phyloP scores from a whole-genome alignment of 2,797 vertebrate genomes.

The Aeoliscus strigatus region DNA sequence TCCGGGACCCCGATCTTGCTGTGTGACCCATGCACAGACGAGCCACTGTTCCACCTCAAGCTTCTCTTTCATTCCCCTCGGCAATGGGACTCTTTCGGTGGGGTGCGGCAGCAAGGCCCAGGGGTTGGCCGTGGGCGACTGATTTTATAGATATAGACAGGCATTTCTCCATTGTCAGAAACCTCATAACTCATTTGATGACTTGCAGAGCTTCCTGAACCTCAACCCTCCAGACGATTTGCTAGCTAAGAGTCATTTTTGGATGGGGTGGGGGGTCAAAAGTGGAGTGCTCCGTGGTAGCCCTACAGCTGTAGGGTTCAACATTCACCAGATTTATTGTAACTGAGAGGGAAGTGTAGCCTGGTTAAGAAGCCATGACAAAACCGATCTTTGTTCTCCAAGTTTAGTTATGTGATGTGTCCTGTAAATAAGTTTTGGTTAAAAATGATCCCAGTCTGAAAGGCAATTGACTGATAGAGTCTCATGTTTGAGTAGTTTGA shows the following conservation, averaged over 20 bases:
- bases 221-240: conserved; percentile 49
- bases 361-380: conserved; percentile 54
- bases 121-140: conserved; percentile 62
- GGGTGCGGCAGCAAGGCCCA: conserved; percentile 40
- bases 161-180: conserved; percentile 60
- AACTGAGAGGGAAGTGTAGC: conserved; percentile 53
- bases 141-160: conserved; percentile 78
- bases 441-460: no score
- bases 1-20: conserved; percentile 69
- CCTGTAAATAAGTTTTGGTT: background rate
- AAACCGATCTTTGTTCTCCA: conserved; percentile 45
- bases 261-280: conserved; percentile 20
- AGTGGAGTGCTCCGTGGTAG: conserved; percentile 27
- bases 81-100: conserved; percentile 39
- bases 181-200: conserved; percentile 50
- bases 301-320: conserved; percentile 58
- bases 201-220: conserved; percentile 36
- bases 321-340: conserved; percentile 51
- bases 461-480: no score
- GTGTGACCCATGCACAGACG: conserved; percentile 60
- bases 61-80: conserved; percentile 63
- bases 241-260: conserved; percentile 56
- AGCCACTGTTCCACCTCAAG: conserved; percentile 73
- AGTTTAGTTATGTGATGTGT: conserved; percentile 25
- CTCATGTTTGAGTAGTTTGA: no score